Base-by-base conservation (phyloP, 2,888 invertebrate species). In the Melipona beecheii region DNA sequence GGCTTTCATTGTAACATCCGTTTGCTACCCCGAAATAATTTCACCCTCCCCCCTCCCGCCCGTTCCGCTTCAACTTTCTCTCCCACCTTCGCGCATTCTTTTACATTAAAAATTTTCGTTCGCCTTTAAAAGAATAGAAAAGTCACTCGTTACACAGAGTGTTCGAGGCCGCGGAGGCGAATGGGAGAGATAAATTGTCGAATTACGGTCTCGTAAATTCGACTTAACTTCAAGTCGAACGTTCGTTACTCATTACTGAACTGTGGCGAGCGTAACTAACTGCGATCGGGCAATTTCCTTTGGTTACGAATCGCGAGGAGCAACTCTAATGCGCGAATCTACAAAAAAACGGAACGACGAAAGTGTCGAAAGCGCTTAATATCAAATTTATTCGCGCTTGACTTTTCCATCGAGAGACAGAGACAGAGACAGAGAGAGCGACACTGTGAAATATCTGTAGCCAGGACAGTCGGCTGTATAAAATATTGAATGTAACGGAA, bases 401-500 rank as follows among this genome's bases (percentile, higher is more conserved):
- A 54, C 21, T 49, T 60, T 60, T 19, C 13, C 60, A 64, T 60
- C 43, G 71, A n/a, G 9, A 43, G 43, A 43, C 9, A 27, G 27
- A 27, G 1, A 27, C 0, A 27, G 71, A n/a, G n/a, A n/a, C n/a
- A n/a, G 43, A 43, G 43, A 43, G 43, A 43, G 17, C 24, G 21
- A 15, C 17, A 27, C 1, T 9, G 64, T 62, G 43, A 64, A 69
- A 71, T 77, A 64, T 77, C 71, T 60, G 54, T 70, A 62, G 62
- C 17, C 31, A 43, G 60, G 49, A 13, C 11, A 27, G 52, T 17
- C 2, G 15, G 13, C 17, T 21, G 31, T 58, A 66, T 73, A 50
- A 78, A 73, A 66, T 73, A 78, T 73, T 73, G 72, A 72, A 78
- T 56, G 50, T 60, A 71, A 78, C 66, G 36, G 19, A 36, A 56